Evolutionary conservation across 2,113 vertebrate genomes (phyloP).

Genomic region (Falcunculus frontatus): DNA sequence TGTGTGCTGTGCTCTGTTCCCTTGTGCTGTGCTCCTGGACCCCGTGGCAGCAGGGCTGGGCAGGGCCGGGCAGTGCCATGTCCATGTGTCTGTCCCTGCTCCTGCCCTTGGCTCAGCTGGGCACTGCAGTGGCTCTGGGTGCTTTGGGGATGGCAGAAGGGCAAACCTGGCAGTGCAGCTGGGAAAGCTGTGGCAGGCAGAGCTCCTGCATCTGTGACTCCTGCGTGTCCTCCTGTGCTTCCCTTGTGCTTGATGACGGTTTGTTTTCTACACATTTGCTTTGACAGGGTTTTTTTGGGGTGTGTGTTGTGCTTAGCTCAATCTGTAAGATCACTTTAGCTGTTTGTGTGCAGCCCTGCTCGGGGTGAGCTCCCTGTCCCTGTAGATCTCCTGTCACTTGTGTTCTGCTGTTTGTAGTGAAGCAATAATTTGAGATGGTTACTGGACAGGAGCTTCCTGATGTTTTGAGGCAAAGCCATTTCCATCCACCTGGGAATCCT

Average conservation of each 20-base stretch:
- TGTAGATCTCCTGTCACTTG: background rate
- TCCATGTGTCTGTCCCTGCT: background rate
- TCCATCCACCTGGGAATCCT: background rate
- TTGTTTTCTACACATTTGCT: background rate
- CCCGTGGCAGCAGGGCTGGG: background rate
- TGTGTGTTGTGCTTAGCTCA: background rate
- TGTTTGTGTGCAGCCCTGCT: background rate
- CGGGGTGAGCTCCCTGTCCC: background rate
- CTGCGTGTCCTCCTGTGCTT: background rate
- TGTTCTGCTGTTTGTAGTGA: background rate
- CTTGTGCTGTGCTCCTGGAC: background rate
- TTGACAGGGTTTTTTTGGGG: background rate
- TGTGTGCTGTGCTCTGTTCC: background rate
- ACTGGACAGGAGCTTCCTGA: background rate
- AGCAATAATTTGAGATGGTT: background rate
- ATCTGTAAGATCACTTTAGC: background rate
- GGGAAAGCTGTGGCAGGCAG: background rate
- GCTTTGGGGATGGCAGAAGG: background rate
- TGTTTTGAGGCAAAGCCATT: background rate
- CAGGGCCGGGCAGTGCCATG: background rate
- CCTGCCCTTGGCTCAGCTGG: background rate
- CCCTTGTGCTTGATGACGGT: background rate
- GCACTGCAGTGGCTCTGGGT: background rate
- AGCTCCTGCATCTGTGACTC: background rate
- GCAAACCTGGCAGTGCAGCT: accelerated